A percentile compares a stretch with the other conserved stretches of the same genome.
These are phyloP conservation scores for Vombatus ursinus DNA, from an alignment of 2,113 vertebrate species.

Conservation along the genomic window DNA sequence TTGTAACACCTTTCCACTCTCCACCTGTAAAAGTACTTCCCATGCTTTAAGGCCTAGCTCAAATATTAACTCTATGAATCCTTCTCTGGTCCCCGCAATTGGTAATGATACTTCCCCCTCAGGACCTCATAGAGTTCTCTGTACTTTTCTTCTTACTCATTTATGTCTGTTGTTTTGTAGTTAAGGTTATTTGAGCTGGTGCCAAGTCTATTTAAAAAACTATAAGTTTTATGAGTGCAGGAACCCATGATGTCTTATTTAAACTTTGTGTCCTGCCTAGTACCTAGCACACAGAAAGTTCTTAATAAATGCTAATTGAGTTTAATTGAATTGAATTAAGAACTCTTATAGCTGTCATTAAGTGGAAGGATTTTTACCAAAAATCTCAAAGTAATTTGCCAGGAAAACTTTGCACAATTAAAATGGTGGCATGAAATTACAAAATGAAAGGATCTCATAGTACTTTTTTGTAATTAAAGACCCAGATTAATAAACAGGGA, in stretches of 20 bases:
- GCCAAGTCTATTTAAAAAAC: background rate
- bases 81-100: background rate
- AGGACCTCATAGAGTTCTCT: background rate
- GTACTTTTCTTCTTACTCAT: background rate
- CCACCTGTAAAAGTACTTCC: background rate
- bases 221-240: background rate
- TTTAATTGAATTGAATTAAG: background rate
- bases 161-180: background rate
- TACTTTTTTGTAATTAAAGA: constrained; percentile 14
- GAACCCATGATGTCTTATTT: background rate
- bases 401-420: constrained; percentile 23
- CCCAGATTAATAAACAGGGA: background rate
- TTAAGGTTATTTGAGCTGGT: background rate
- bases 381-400: constrained; percentile 34
- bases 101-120: background rate
- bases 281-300: background rate
- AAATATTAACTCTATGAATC: background rate
- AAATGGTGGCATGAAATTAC: background rate
- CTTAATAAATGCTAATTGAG: background rate
- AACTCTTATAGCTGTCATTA: constrained; percentile 21
- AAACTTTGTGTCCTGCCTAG: background rate
- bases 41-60: background rate
- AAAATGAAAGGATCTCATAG: background rate
- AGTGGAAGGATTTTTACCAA: constrained; percentile 9
- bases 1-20: background rate